Conservation (phyloP, 2,797 vertebrate genomes). For the Clarias pachynema region DNA sequence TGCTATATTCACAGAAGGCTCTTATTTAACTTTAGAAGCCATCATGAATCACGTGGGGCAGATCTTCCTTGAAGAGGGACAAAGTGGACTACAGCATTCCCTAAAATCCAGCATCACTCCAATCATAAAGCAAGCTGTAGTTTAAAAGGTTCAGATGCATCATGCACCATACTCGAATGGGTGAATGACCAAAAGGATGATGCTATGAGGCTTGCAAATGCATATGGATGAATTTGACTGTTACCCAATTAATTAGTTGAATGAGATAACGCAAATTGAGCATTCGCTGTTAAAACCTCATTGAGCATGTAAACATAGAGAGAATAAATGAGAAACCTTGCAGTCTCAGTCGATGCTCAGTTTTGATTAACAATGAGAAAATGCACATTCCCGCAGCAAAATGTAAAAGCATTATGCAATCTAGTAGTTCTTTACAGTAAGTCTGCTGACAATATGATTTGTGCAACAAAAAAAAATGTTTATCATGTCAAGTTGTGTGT, state of each 20-base stretch:
- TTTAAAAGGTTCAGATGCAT: background rate
- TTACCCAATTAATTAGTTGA: background rate
- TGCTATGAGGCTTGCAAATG: background rate
- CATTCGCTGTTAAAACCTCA: background rate
- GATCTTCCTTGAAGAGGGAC: background rate
- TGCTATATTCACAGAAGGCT: constrained; percentile 55
- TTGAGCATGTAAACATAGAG: background rate
- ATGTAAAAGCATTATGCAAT: background rate
- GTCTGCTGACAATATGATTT: background rate
- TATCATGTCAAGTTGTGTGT: background rate
- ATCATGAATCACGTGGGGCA: constrained; percentile 24
- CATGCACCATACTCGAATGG: background rate
- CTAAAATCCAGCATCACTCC: constrained; percentile 13
- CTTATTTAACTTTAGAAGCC: constrained; percentile 24
- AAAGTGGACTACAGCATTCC: constrained; percentile 28
- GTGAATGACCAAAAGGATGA: background rate
- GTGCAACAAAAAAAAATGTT: background rate
- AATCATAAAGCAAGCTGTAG: constrained; percentile 18
- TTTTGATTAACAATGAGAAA: background rate
- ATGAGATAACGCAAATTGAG: background rate
- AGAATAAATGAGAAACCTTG: background rate
- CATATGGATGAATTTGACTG: background rate
- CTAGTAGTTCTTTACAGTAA: background rate
- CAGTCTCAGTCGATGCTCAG: background rate
- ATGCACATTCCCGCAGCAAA: background rate